A percentile compares a stretch with the other conserved stretches of the same genome.
phyloP scores from a whole-genome alignment of 2,797 vertebrate genomes.

The Malacoraja senta region DNA sequence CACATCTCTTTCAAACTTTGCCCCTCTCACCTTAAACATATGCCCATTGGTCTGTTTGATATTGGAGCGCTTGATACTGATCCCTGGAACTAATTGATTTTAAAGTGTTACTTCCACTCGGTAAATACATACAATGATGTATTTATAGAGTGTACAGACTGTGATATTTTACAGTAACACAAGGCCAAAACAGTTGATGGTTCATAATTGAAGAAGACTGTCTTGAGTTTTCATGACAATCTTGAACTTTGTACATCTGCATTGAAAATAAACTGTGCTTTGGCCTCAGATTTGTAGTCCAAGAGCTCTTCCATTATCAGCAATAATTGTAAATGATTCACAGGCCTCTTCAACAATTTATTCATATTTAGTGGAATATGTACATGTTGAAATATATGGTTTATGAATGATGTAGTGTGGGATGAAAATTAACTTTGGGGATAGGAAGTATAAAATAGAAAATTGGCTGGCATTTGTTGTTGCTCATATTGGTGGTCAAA shows the following conservation, averaged over 20 bases:
- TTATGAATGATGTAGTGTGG: background rate
- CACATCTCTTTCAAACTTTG: too few species aligned
- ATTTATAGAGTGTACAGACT: background rate
- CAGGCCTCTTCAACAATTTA: too few species aligned
- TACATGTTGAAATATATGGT: background rate
- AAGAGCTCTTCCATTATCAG: background rate
- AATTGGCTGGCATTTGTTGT: background rate
- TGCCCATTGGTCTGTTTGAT: background rate
- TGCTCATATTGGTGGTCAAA: background rate
- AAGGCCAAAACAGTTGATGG: background rate
- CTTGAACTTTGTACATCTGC: background rate
- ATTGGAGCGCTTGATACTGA: background rate
- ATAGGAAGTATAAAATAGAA: background rate
- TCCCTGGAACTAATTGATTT: background rate
- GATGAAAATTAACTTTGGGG: background rate
- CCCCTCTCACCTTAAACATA: background rate
- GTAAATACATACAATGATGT: background rate
- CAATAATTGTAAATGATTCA: background rate
- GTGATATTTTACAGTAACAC: background rate
- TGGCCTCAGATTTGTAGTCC: background rate
- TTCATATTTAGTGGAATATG: background rate
- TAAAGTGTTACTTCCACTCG: background rate
- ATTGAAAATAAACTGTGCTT: background rate
- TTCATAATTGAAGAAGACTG: background rate
- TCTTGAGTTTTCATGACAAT: background rate